Evolutionary conservation across 2,113 vertebrate species (phyloP), one percentile per base, ranked within the genome.

Genomic region (Hyla sarda): DNA sequence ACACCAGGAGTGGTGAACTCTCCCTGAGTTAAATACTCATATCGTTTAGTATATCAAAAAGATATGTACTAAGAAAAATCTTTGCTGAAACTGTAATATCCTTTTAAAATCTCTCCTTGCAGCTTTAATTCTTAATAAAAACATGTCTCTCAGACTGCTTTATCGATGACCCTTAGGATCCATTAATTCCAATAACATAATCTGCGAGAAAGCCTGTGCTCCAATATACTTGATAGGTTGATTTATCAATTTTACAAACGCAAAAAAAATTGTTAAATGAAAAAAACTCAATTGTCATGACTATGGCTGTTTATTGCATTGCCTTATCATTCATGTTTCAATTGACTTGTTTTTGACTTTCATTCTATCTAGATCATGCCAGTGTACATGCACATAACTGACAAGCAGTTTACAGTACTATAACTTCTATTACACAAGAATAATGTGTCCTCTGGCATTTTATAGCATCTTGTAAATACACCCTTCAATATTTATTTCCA

Each of bases 401-500:
- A 50, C 30, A 25, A 67, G 60, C 16, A 78, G 80, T 52, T 86
- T 50, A 65, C n/a, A n/a, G n/a, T n/a, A n/a, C 48, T 86, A 54
- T 48, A 86, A 47, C 50, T 52, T 19, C 74, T 69, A 34, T 86
- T 86, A 81, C 54, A 71, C 58, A 79, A 69, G 75, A 32, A 79
- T 86, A 80, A 80, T 37, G n/a, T 85, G 32, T 34, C 82, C 62
- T 67, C 16, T 25, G 65, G 77, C 52, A 52, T 21, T 73, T 72
- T 86, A 41, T 81, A 86, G 37, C 54, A 69, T 54, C 76, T 73
- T 32, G 34, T 81, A 86, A 80, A 86, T 81, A 73, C 58, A 54
- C 67, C 77, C 74, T 79, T 79, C 47, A 67, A 45, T 72, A 86
- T 73, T 86, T n/a, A 81, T 54, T 47, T 86, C 50, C 77, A 81